A percentile compares a stretch with the other conserved stretches of the same genome.
Evolutionary conservation across 2,797 vertebrate species (phyloP).

Genomic region (Danio choprae): DNA sequence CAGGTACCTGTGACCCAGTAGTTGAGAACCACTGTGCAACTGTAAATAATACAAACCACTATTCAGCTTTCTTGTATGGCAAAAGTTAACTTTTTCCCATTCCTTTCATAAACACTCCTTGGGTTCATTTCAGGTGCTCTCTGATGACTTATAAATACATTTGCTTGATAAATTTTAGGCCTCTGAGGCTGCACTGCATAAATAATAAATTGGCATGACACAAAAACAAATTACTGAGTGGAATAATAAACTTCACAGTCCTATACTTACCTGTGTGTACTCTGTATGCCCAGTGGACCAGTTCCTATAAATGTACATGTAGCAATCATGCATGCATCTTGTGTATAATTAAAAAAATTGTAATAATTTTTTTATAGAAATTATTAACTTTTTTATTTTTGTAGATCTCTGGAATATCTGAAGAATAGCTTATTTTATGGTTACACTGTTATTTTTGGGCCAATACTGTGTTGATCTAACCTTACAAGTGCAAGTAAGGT

Average conservation of each 20-base stretch:
- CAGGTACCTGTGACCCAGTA: background rate
- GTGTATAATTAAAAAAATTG: conserved; percentile 1
- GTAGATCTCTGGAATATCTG: conserved; percentile 23
- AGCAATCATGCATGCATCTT: conserved; percentile 17
- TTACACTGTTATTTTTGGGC: conserved; percentile 55
- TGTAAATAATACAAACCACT: conserved; percentile 24
- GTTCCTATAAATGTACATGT: conserved; percentile 7
- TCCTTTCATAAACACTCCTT: conserved; percentile 4
- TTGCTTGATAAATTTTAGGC: conserved; percentile 27
- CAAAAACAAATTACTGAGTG: conserved; percentile 25
- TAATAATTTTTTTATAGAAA: background rate
- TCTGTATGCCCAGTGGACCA: conserved; percentile 13
- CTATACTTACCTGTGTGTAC: conserved; percentile 6
- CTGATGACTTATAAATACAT: conserved; percentile 33
- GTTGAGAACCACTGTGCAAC: background rate
- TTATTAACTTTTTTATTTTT: background rate
- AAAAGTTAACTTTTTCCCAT: background rate
- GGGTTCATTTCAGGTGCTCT: conserved; percentile 17
- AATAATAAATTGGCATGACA: conserved; percentile 24
- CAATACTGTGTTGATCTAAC: conserved; percentile 62
- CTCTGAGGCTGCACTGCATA: conserved; percentile 1
- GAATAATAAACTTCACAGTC: conserved; percentile 24
- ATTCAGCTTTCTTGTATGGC: background rate
- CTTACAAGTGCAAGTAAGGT: conserved; percentile 58
- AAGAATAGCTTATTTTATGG: conserved; percentile 56